Evolutionary conservation across 2,797 vertebrate species (phyloP).

Genomic region (Otus scops): DNA sequence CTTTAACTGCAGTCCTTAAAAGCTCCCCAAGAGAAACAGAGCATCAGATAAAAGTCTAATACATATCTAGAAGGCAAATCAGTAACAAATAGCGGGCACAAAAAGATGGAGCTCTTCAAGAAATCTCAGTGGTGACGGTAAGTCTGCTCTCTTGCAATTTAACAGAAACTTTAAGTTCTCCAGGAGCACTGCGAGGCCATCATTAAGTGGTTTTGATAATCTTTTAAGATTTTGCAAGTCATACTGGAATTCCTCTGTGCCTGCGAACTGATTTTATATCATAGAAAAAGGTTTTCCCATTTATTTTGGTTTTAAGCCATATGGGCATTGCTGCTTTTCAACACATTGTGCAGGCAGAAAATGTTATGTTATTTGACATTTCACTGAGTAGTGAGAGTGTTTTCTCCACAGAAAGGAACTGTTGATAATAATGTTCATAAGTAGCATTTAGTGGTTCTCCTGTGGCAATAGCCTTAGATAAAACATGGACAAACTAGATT

Average conservation of each 20-base stretch:
- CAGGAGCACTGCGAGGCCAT: neutral
- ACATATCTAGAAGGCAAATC: neutral
- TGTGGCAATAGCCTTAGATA: neutral
- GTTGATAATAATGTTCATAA: neutral
- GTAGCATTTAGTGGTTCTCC: neutral
- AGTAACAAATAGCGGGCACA: neutral
- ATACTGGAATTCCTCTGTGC: neutral
- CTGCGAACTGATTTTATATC: neutral
- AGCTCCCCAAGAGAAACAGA: neutral
- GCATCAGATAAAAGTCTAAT: neutral
- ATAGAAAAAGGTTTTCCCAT: neutral
- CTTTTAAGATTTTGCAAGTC: neutral
- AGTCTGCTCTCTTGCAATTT: neutral
- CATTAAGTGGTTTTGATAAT: neutral
- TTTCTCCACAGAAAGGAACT: neutral
- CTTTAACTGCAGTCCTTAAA: neutral
- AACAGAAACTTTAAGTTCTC: neutral
- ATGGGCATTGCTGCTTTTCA: neutral
- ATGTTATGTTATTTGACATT: neutral
- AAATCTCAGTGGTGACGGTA: neutral
- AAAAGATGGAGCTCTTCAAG: neutral
- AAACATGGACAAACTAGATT: neutral
- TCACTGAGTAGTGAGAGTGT: neutral
- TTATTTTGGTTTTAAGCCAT: neutral
- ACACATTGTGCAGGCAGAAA: neutral